Base-by-base conservation (phyloP, 2,888 invertebrate genomes). In the Polylopha cassiicola region DNA sequence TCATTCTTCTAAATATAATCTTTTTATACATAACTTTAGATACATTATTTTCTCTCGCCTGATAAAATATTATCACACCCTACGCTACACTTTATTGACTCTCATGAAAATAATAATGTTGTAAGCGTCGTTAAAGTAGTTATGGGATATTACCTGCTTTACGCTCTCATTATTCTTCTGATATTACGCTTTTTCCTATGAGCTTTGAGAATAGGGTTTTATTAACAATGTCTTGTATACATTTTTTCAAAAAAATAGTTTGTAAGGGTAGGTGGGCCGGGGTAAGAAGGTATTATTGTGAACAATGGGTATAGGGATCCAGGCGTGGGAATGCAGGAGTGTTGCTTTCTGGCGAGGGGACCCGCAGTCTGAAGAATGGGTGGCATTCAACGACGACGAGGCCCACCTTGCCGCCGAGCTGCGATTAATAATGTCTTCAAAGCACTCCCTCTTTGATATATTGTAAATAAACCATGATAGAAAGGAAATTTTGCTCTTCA, bases 61-160 rank as follows among this genome's bases (percentile, higher is more conserved):
- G 36, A 36, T 29, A 30, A 26, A 34, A 16, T 11, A 39, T 22
- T 34, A 26, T 28, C 11, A 14, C 34, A 11, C 24, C 30, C 44
- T 30, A 34, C 46, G 50, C 43, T 42, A 36, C 50, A 46, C 46
- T 61, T 65, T 66, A 65, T 65, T 56, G 52, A 51, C 55, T 53
- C 54, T 50, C 58, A 55, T 54, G 53, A 55, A 58, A 61, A 50
- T 57, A 58, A 60, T 64, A 61, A 58, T 54, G 57, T 54, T 51
- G 44, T 53, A 55, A 48, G 44, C 43, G 45, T 43, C 44, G 45
- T 47, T 31, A 43, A 31, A 23, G 31, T 36, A 22, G 46, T 44
- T 49, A 46, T 43, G 46, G 37, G 17, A 46, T 50, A 49, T 55
- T 52, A 53, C 39, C 45, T 45, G 39, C 48, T 49, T 47, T 46